These are phyloP conservation scores for Sinosuthora webbiana DNA, from an alignment of 2,113 vertebrate species.

Conservation along the genomic window DNA sequence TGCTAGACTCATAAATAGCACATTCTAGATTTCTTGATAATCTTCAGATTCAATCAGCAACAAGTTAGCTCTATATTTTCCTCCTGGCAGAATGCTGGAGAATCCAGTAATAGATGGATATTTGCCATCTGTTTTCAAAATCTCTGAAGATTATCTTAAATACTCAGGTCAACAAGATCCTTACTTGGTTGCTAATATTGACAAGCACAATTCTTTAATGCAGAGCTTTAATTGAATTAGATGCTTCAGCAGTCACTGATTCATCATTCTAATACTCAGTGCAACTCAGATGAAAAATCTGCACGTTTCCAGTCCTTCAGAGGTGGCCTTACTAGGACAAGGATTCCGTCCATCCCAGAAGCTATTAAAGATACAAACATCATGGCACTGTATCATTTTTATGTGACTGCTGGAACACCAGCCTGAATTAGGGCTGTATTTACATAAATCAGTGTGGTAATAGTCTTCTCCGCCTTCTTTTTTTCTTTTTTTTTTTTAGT, in stretches of 20 bases:
- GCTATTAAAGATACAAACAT: constrained; percentile 50
- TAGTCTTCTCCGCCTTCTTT: neutral
- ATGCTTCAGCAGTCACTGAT: constrained; percentile 17
- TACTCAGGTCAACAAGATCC: neutral
- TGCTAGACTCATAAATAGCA: neutral
- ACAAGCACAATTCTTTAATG: constrained; percentile 4
- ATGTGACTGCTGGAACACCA: constrained; percentile 31
- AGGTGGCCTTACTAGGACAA: neutral
- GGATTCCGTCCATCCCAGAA: constrained; percentile 13
- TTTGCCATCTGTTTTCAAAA: neutral
- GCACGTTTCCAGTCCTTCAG: neutral
- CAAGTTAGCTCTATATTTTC: neutral
- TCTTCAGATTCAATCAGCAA: neutral
- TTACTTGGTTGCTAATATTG: neutral
- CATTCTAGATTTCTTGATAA: neutral
- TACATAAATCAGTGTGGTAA: constrained; percentile 33
- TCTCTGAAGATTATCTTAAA: neutral
- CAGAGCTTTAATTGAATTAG: constrained; percentile 59
- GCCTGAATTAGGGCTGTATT: constrained; percentile 36
- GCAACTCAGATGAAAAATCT: constrained; percentile 21
- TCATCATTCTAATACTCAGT: constrained; percentile 10
- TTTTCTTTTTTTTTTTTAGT: neutral
- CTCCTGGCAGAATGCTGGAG: neutral
- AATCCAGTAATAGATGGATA: neutral
- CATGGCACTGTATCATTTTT: constrained; percentile 40